A percentile compares a stretch with the other conserved stretches of the same genome.
Evolutionary conservation across 2,113 vertebrate species (phyloP).

Genomic region (Micronycteris hirsuta): DNA sequence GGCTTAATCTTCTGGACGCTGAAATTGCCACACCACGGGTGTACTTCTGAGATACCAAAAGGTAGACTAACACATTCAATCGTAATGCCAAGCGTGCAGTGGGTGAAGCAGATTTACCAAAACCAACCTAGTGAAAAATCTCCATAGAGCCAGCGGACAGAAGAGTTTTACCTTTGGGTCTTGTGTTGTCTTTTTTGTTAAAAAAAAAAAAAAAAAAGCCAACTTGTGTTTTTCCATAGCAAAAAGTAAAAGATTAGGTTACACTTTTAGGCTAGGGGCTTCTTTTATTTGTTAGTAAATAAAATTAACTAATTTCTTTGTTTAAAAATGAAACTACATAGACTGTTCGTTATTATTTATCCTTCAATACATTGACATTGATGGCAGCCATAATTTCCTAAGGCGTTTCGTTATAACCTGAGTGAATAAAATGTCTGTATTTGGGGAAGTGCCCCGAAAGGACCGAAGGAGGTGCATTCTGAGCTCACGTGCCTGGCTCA

Average conservation of each 20-base stretch:
- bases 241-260: conserved; percentile 58
- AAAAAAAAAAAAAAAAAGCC: conserved; percentile 38
- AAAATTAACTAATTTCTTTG: conserved; percentile 61
- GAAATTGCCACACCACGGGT: neutral
- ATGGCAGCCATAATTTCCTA: neutral
- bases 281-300: conserved; percentile 38
- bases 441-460: conserved; percentile 29
- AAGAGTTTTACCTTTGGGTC: conserved; percentile 28
- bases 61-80: accelerated
- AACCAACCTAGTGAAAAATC: neutral
- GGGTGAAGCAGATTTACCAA: neutral
- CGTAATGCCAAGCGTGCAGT: accelerated
- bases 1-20: neutral
- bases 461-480: neutral
- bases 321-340: conserved; percentile 48
- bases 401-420: neutral
- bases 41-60: neutral
- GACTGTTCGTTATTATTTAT: conserved; percentile 25
- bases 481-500: neutral
- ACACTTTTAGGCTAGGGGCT: neutral
- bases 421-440: conserved; percentile 52
- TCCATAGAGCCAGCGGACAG: neutral
- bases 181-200: conserved; percentile 46
- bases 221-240: conserved; percentile 34
- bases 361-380: conserved; percentile 46